Evolutionary conservation across 2,113 vertebrate genomes (phyloP), one percentile per base, ranked within the genome.

Genomic region (Bujurquina vittata): DNA sequence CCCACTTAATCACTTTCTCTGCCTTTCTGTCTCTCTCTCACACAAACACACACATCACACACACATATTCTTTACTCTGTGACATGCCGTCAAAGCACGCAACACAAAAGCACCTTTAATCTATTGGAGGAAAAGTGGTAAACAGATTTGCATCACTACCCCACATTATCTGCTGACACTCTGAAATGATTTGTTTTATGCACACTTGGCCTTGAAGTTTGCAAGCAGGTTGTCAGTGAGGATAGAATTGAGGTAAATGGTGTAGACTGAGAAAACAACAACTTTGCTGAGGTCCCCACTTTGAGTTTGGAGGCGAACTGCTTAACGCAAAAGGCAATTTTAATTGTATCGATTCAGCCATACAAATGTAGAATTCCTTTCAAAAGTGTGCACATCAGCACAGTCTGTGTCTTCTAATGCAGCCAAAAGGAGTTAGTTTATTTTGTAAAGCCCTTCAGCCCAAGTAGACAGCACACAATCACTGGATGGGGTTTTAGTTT

Each of bases 341-440:
- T 96, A 96, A 96, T 96, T 96, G 95, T 95, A 95, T 95, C 90
- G 93, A 95, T 96, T 95, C 95, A 95, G 95, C 93, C 93, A 92
- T 94, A 94, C 92, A 95, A 95, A 95, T 92, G 93, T 92, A 90
- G 92, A 94, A 95, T 96, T 95, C 94, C 94, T 87, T 91, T 80
- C 80, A 84, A 91, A 95, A 95, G 91, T 91, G 91, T 80, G 83
- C 80, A 52, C 94, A 95, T 96, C 96, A 96, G 96, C 96, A 95
- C 77, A 89, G 94, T 93, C 80, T 95, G 90, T 95, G 95, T 96
- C 92, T 95, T 80, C 92, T 88, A 90, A 92, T 88, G 87, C 93
- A 90, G 91, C 91, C 89, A 84, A 93, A 79, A 92, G 92, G 90
- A 92, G 93, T 91, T 78, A 73, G 91, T 93, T 91, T 93, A 90